Conservation (phyloP, 2,888 invertebrate species). For the Caenorhabditis sulstoni region DNA sequence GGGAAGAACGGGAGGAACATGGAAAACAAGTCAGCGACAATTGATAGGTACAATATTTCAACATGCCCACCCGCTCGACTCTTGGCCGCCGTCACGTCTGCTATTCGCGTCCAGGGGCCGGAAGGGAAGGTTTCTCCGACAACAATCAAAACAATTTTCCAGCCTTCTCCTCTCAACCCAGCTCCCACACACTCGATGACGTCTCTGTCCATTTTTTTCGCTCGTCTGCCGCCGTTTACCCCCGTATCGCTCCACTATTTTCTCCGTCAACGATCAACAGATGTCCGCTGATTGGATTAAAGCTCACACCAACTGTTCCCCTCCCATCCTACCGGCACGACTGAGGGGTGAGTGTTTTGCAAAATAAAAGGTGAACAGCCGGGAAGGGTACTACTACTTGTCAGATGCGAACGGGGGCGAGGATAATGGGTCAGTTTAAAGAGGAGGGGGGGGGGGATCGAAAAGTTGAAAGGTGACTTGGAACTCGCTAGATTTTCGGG, state of each 20-base stretch:
- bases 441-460: neutral
- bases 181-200: constrained; percentile 46
- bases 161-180: neutral
- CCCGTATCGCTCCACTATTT: constrained; percentile 11
- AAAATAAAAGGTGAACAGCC: constrained; percentile 50
- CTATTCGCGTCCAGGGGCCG: too few relatives aligned
- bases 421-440: neutral
- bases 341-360: constrained; percentile 41
- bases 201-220: constrained; percentile 47
- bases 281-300: constrained; percentile 53
- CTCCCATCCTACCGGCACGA: neutral
- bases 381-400: constrained; percentile 2
- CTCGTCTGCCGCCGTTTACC: neutral
- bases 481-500: too few relatives aligned
- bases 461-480: too few relatives aligned
- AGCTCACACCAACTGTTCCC: constrained; percentile 60
- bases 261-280: constrained; percentile 38
- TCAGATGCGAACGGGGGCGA: constrained; percentile 10
- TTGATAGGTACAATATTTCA: constrained; percentile 46
- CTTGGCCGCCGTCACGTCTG: too few relatives aligned
- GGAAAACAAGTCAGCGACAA: constrained; percentile 30
- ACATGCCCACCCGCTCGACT: constrained; percentile 8
- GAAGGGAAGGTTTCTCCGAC: constrained; percentile 1
- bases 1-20: too few relatives aligned
- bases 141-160: constrained; percentile 49